phyloP scores from a whole-genome alignment of 2,888 invertebrate genomes.

The Amphipyra berbera region DNA sequence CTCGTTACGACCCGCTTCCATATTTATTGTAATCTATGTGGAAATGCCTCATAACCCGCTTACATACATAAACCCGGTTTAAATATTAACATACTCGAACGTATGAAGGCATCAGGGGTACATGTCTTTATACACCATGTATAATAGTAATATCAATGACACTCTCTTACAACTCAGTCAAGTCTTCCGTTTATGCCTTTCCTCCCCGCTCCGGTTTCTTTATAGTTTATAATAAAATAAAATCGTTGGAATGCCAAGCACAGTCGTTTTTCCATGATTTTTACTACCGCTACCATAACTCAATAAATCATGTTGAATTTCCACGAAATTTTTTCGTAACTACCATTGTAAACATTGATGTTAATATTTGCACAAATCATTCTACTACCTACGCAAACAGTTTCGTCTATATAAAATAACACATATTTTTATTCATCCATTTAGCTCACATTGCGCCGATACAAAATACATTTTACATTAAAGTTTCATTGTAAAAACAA shows the following conservation, averaged over 20 bases:
- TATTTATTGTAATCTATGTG: conserved; percentile 21
- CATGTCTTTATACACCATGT: background rate
- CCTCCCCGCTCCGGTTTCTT: background rate
- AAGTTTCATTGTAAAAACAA: conserved; percentile 11
- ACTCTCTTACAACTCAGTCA: background rate
- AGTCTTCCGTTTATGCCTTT: background rate
- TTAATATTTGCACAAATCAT: conserved; percentile 8
- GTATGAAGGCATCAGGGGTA: background rate
- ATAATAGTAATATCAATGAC: background rate
- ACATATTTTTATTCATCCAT: conserved; percentile 26
- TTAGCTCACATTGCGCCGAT: conserved; percentile 15
- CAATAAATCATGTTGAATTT: conserved; percentile 14
- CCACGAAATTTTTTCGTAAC: conserved; percentile 9
- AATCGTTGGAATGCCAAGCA: conserved; percentile 12
- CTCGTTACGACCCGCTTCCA: conserved; percentile 19
- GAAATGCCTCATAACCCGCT: conserved; percentile 29
- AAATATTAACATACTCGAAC: conserved; percentile 29
- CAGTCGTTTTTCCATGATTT: conserved; percentile 1
- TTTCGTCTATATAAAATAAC: conserved; percentile 4
- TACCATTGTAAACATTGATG: conserved; percentile 5
- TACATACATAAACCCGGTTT: conserved; percentile 23
- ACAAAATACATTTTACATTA: conserved; percentile 20
- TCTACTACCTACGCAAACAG: conserved; percentile 7
- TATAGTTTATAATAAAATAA: background rate
- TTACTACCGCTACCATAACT: no score